Base-by-base conservation (phyloP, 2,888 invertebrate species). In the Sarcophaga subvicina region DNA sequence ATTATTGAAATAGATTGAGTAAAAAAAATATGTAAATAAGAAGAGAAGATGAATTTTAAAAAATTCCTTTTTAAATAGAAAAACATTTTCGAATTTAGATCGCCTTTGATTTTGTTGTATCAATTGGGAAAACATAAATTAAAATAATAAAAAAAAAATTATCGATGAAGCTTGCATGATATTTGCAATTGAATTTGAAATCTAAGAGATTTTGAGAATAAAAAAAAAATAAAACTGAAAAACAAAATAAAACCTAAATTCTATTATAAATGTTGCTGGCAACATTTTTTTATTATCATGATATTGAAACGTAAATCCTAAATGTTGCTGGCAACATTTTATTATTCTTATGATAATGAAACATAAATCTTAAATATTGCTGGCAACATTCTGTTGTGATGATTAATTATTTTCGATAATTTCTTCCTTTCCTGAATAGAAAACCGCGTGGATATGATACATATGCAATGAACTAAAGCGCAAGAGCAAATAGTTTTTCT, bases 1-100 rank as follows among this genome's bases (percentile, higher is more conserved):
- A 64, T 76, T 79, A 70, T 66, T 54, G 20, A 67, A 62, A 87
- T 84, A 87, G 87, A 87, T 87, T 87, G 87, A 87, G 87, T 87
- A 87, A 87, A 86, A 87, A 54, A 54, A 1, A 54, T 4, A 17
- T 17, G 3, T 54, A 84, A 73, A 78, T 54, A 84, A 73, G 72
- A 78, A 63, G 60, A 79, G 27, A n/a, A 71, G 22, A 45, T 22
- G 25, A 69, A 12, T 25, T 27, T 14, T 5, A 22, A 22, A 45
- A 14, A 27, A 14, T 6, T 64, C 27, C 8, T 25, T 77, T 64
- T 59, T 62, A 17, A 59, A 59, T 14, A 59, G n/a, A 6, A 59
- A 59, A 59, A 59, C 59, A 59, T 5, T 22, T 60, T 62, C 63
- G 22, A 47, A 59, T 49, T 54, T 54, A 4, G 14, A 49, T 54